These are phyloP conservation scores for Hystrix brachyura DNA, from an alignment of 2,113 vertebrate species.

Conservation along the genomic window DNA sequence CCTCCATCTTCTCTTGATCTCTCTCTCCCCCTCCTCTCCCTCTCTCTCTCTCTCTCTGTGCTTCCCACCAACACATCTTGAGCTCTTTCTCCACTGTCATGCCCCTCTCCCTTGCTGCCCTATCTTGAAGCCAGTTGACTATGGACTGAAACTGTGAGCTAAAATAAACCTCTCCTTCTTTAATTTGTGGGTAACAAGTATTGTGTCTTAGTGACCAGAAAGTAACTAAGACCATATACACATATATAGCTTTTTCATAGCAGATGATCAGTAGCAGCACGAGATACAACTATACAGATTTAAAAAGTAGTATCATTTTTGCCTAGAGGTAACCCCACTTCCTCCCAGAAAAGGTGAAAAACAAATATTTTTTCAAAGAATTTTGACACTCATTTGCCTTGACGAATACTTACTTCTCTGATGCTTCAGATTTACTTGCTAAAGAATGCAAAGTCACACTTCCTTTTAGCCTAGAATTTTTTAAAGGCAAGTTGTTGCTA, in stretches of 20 bases:
- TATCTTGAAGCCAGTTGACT: too few relatives aligned
- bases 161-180: too few relatives aligned
- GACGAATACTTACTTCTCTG: constrained; percentile 57
- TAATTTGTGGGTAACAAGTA: too few relatives aligned
- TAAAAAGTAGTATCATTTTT: background rate
- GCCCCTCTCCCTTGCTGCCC: too few relatives aligned
- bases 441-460: constrained; percentile 27
- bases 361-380: constrained; percentile 2
- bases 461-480: background rate
- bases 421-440: background rate
- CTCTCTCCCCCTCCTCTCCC: too few relatives aligned
- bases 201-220: too few relatives aligned
- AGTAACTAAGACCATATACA: too few relatives aligned
- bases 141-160: too few relatives aligned
- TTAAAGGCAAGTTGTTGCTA: background rate
- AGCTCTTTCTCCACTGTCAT: too few relatives aligned
- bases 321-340: background rate
- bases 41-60: too few relatives aligned
- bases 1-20: too few relatives aligned
- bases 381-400: background rate
- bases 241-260: background rate
- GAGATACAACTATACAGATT: background rate
- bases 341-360: background rate
- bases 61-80: too few relatives aligned
- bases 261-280: background rate